A percentile compares a stretch with the other conserved stretches of the same genome.
Conservation (phyloP, 1,140 invertebrate species). For the Calycopis cecrops region DNA sequence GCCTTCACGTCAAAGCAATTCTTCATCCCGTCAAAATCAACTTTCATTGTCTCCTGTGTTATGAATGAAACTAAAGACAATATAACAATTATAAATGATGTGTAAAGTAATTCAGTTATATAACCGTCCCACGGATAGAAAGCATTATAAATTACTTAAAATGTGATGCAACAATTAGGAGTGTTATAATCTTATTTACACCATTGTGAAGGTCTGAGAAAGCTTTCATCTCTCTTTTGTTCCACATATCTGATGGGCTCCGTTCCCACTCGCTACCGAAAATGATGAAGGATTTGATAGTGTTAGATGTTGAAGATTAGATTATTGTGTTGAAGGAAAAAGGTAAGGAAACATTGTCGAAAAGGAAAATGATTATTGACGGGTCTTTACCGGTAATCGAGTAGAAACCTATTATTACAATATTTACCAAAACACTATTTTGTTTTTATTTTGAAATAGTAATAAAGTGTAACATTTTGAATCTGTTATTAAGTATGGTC, state of each 20-base stretch:
- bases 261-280: neutral
- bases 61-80: constrained; percentile 3
- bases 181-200: constrained; percentile 43
- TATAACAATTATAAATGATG: constrained; percentile 3
- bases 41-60: neutral
- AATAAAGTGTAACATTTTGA: too few species aligned
- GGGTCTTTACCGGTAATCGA: too few species aligned
- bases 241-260: neutral
- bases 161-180: constrained; percentile 6
- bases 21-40: neutral
- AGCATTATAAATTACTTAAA: constrained; percentile 46
- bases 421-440: too few species aligned
- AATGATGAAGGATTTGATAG: too few species aligned
- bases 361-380: too few species aligned
- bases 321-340: too few species aligned
- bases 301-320: too few species aligned
- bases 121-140: constrained; percentile 34
- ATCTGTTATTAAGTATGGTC: too few species aligned
- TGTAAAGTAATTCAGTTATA: neutral
- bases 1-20: too few species aligned
- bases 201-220: constrained; percentile 55
- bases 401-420: too few species aligned
- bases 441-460: too few species aligned
- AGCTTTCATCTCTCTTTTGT: constrained; percentile 59
- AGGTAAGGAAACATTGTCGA: too few species aligned